Percentiles rank a stretch among this genome's conserved stretches.
Evolutionary conservation across 2,888 invertebrate genomes (phyloP).

Genomic region (Odontomyia ornata): DNA sequence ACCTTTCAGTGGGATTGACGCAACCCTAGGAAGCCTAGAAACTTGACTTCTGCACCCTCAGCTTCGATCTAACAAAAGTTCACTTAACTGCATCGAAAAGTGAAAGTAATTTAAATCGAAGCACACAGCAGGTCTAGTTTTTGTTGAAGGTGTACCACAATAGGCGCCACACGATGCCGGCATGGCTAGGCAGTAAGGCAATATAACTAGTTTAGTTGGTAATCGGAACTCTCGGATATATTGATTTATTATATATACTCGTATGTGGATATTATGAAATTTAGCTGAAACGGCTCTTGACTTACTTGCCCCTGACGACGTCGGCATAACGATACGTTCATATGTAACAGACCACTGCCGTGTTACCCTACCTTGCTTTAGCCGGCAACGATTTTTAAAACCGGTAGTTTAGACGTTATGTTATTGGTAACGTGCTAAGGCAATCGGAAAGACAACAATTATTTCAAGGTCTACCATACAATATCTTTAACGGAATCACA

Average conservation of each 20-base stretch:
- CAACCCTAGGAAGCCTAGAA: background rate
- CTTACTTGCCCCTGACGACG: conserved; percentile 10
- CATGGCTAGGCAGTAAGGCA: background rate
- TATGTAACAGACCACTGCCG: background rate
- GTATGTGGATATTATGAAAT: background rate
- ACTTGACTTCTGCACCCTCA: background rate
- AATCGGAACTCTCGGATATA: background rate
- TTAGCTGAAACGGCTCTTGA: background rate
- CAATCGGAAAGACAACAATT: background rate
- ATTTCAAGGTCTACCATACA: background rate
- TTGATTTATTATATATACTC: background rate
- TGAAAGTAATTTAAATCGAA: background rate
- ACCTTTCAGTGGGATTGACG: background rate
- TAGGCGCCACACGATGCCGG: background rate
- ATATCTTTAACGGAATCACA: background rate
- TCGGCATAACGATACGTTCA: background rate
- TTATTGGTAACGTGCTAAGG: too few species aligned
- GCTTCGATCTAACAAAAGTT: background rate
- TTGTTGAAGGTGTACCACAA: background rate
- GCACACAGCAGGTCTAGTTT: background rate
- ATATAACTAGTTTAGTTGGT: background rate
- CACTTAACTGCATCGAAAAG: background rate
- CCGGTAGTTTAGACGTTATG: background rate
- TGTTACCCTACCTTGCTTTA: background rate
- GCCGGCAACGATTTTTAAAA: background rate